phyloP scores from a whole-genome alignment of 2,888 invertebrate genomes.

The Liodrosophila aerea region DNA sequence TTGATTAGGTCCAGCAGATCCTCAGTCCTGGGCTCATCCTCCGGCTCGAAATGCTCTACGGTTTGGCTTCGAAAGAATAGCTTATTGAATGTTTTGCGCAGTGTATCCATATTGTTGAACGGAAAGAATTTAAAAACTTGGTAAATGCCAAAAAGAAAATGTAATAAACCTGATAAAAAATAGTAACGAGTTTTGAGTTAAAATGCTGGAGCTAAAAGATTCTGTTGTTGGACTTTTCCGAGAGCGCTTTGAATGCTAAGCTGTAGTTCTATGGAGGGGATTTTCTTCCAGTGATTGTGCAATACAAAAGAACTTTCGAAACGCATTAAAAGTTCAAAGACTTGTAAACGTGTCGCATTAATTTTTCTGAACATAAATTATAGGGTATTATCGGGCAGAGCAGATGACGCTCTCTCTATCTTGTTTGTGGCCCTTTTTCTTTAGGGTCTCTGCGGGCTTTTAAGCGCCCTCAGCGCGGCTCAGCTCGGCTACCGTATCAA shows the following conservation, averaged over 20 bases:
- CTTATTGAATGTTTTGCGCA: constrained; percentile 20
- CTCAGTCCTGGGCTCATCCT: constrained; percentile 8
- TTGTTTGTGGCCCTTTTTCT: background rate
- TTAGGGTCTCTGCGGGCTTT: constrained; percentile 23
- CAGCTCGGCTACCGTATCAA: constrained; percentile 30
- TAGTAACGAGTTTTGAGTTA: constrained; percentile 5
- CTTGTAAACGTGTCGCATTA: constrained; percentile 38
- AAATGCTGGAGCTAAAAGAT: background rate
- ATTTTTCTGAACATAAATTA: constrained; percentile 53
- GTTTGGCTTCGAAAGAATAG: background rate
- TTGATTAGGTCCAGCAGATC: constrained; percentile 39
- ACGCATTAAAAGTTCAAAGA: constrained; percentile 50
- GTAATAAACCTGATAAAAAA: too few relatives aligned
- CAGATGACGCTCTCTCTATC: background rate
- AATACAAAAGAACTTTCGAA: constrained; percentile 46
- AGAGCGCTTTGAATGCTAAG: background rate
- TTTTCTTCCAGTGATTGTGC: constrained; percentile 1
- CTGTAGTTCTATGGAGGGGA: background rate
- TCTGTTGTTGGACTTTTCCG: too few relatives aligned
- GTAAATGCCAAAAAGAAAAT: background rate
- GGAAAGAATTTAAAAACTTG: too few relatives aligned
- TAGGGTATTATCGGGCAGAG: constrained; percentile 31
- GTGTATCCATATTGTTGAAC: constrained; percentile 37
- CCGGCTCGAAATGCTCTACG: background rate
- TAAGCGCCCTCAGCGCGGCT: constrained; percentile 44